These are phyloP conservation scores for Siphlonurus alternatus DNA, from an alignment of 2,888 invertebrate genomes.

Conservation along the genomic window DNA sequence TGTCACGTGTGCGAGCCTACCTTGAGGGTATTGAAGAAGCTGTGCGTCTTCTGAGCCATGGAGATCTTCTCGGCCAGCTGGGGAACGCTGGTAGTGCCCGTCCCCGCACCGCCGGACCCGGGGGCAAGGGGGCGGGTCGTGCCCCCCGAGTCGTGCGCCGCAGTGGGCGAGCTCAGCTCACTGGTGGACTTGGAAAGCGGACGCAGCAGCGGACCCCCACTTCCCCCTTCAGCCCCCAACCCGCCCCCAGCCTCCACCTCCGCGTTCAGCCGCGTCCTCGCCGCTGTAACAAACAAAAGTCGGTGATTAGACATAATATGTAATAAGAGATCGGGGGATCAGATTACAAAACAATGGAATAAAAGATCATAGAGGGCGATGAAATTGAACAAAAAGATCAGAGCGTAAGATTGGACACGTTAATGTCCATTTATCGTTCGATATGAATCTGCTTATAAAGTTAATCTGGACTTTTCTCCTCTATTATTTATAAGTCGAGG, in stretches of 20 bases:
- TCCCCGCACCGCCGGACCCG: conserved; percentile 23
- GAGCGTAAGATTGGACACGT: too few species aligned
- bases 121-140: conserved; percentile 8
- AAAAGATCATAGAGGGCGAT: too few species aligned
- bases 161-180: conserved; percentile 49
- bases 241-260: conserved; percentile 9
- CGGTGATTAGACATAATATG: neutral
- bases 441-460: too few species aligned
- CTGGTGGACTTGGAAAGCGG: conserved; percentile 70
- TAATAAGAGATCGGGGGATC: too few species aligned
- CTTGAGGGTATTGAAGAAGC: conserved; percentile 65
- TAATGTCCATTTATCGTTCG: too few species aligned
- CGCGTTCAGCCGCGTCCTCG: conserved; percentile 18
- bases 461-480: too few species aligned
- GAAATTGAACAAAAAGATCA: too few species aligned
- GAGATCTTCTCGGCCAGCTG: conserved; percentile 40
- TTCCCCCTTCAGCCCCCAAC: conserved; percentile 17
- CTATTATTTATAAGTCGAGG: too few species aligned
- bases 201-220: conserved; percentile 26
- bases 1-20: too few species aligned
- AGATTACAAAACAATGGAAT: too few species aligned
- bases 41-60: conserved; percentile 65
- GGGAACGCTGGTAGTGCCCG: conserved; percentile 18
- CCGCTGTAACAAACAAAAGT: conserved; percentile 3
- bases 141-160: conserved; percentile 31